Evolutionary conservation across 2,888 invertebrate genomes (phyloP).

Genomic region (Achlya flavicornis): DNA sequence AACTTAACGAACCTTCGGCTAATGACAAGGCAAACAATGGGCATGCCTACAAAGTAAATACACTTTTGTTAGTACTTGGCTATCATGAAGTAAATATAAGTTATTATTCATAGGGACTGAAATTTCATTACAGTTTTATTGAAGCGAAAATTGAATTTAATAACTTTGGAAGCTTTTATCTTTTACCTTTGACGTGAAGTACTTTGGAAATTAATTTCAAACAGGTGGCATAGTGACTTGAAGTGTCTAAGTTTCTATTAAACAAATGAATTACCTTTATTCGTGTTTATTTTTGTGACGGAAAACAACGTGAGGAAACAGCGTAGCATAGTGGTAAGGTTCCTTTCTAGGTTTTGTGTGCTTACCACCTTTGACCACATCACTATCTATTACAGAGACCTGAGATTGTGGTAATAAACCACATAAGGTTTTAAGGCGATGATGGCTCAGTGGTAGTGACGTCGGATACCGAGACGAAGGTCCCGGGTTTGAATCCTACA

Average conservation of each 20-base stretch:
- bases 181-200: slow-evolving; percentile 5
- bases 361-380: too few species aligned
- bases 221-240: not conserved
- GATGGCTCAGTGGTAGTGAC: too few species aligned
- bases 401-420: too few species aligned
- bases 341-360: too few species aligned
- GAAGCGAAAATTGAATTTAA: slow-evolving; percentile 5
- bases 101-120: slow-evolving; percentile 2
- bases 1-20: slow-evolving; percentile 18
- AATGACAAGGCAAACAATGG: slow-evolving; percentile 27
- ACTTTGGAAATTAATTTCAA: slow-evolving; percentile 2
- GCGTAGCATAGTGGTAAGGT: too few species aligned
- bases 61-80: slow-evolving; percentile 8
- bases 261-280: too few species aligned
- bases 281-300: too few species aligned
- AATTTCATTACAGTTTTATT: slow-evolving; percentile 6
- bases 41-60: slow-evolving; percentile 18
- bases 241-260: not conserved
- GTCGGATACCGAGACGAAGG: too few species aligned
- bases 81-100: slow-evolving; percentile 9
- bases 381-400: too few species aligned
- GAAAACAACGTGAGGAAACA: too few species aligned
- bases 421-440: too few species aligned
- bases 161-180: not conserved
- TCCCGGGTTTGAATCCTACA: too few species aligned